Conservation (phyloP, 1,140 invertebrate species). For the Coptotermes formosanus region DNA sequence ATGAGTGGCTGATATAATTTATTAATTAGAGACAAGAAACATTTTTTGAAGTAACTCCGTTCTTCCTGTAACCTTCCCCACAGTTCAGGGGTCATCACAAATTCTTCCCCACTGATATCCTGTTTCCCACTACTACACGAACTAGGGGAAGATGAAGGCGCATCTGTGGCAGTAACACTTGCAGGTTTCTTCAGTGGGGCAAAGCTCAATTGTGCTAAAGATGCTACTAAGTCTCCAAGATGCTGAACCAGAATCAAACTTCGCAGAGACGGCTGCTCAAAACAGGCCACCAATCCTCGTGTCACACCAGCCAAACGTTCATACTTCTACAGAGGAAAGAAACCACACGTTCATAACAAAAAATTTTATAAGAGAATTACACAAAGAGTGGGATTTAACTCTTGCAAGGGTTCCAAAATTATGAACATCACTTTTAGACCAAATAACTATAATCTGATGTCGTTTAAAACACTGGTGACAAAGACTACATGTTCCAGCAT, state of each 20-base stretch:
- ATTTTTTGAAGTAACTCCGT: slow-evolving; percentile 52
- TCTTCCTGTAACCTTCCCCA: slow-evolving; percentile 54
- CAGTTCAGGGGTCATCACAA: slow-evolving; percentile 53
- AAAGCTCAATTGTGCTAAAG: slow-evolving; percentile 67
- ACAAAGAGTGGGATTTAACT: too few species aligned
- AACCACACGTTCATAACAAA: too few species aligned
- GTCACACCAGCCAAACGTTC: slow-evolving; percentile 44
- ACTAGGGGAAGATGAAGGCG: background rate
- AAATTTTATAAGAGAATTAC: too few species aligned
- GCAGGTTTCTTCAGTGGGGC: slow-evolving; percentile 61
- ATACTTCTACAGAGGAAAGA: slow-evolving; percentile 44
- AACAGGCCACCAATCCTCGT: slow-evolving; percentile 45
- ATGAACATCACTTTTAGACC: too few species aligned
- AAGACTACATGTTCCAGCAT: too few species aligned
- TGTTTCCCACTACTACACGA: slow-evolving; percentile 34
- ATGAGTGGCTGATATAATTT: slow-evolving; percentile 59
- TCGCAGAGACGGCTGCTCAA: slow-evolving; percentile 45
- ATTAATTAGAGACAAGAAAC: slow-evolving; percentile 54
- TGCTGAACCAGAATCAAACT: slow-evolving; percentile 47
- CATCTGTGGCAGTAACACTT: background rate
- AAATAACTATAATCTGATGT: too few species aligned
- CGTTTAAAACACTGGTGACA: too few species aligned
- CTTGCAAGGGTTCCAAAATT: too few species aligned
- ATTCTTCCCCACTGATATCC: slow-evolving; percentile 37
- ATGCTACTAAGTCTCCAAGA: slow-evolving; percentile 57